Percentiles rank a stretch among this genome's conserved stretches.
These are phyloP conservation scores for Lepidothrix coronata DNA, from an alignment of 2,113 vertebrate species.

Conservation along the genomic window DNA sequence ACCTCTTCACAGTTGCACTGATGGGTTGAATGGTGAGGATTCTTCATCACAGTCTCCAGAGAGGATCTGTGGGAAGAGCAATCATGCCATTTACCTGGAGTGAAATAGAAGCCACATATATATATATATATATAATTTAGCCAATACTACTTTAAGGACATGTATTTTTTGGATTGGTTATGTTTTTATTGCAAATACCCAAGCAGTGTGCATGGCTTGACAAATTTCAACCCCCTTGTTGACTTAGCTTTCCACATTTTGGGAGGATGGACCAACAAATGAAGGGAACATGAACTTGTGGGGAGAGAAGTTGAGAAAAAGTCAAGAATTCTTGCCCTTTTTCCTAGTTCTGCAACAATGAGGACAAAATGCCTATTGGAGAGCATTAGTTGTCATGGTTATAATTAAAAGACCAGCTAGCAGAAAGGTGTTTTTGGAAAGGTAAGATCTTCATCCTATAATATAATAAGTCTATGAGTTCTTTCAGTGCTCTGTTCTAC, in stretches of 20 bases:
- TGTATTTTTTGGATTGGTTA: background rate
- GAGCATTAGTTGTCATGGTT: background rate
- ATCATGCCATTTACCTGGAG: background rate
- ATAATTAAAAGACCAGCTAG: background rate
- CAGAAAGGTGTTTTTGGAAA: background rate
- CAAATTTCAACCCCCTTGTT: background rate
- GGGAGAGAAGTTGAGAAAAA: background rate
- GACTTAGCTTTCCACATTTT: background rate
- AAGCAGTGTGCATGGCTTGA: background rate
- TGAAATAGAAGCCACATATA: background rate
- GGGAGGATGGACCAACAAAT: background rate
- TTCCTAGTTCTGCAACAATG: background rate
- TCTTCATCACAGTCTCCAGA: background rate
- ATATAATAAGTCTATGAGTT: background rate
- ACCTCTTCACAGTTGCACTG: background rate
- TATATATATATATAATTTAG: background rate
- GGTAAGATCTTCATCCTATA: background rate
- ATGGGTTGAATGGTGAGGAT: background rate
- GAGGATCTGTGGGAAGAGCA: background rate
- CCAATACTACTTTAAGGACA: background rate
- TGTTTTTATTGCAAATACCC: slow-evolving; percentile 24
- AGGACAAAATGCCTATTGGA: background rate
- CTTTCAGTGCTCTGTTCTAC: background rate
- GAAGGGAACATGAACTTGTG: background rate
- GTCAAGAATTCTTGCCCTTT: background rate